Evolutionary conservation across 2,113 vertebrate genomes (phyloP).

Genomic region (Tichodroma muraria): DNA sequence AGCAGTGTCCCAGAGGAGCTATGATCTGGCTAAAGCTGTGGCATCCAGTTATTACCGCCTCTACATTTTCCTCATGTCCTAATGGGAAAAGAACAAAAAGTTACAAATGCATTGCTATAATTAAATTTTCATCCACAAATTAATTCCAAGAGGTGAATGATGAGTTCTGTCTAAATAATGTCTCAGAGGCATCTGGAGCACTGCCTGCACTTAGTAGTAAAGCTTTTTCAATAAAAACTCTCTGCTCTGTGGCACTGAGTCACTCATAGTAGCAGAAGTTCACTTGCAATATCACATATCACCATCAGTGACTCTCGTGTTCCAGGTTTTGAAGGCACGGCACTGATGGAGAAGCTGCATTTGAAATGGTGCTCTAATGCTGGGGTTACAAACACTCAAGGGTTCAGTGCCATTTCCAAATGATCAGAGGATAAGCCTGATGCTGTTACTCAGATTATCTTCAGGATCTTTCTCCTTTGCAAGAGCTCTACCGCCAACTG

Average conservation of each 20-base stretch:
- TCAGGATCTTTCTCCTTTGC: not conserved
- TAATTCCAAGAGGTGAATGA: not conserved
- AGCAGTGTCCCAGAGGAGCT: not conserved
- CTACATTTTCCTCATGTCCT: not conserved
- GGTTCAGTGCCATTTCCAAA: not conserved
- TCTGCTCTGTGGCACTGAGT: not conserved
- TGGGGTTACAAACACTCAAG: not conserved
- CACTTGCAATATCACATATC: not conserved
- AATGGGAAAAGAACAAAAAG: not conserved
- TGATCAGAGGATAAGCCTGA: not conserved
- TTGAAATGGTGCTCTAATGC: not conserved
- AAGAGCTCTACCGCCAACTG: not conserved
- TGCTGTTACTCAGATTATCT: not conserved
- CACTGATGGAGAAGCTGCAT: not conserved
- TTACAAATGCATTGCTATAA: not conserved
- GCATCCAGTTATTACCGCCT: not conserved
- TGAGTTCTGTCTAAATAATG: not conserved
- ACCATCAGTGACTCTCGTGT: not conserved
- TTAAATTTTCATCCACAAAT: slow-evolving; percentile 4
- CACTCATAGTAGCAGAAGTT: not conserved
- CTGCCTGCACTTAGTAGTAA: not conserved
- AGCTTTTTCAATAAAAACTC: not conserved
- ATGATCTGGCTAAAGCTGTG: not conserved
- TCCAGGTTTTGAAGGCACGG: not conserved
- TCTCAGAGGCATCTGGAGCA: not conserved